Conservation (phyloP, 1,140 invertebrate species). For the Thaumetopoea pityocampa region DNA sequence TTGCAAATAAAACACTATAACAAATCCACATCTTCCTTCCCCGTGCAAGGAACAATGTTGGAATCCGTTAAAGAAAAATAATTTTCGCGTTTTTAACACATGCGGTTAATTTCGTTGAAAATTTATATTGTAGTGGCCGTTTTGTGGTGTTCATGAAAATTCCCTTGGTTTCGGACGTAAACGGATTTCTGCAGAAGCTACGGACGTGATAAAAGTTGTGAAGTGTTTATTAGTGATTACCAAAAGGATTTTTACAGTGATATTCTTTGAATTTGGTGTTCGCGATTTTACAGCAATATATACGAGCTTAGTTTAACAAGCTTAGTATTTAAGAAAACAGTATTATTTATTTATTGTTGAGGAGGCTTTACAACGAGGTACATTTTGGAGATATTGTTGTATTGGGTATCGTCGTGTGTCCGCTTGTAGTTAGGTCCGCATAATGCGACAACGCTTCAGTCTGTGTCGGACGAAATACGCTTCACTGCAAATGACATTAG, state of each 20-base stretch:
- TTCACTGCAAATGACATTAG: conserved; percentile 25
- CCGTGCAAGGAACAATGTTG: conserved; percentile 50
- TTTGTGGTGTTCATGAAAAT: conserved; percentile 26
- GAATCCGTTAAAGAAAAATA: conserved; percentile 25
- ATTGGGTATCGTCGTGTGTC: conserved; percentile 65
- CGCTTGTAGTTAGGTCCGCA: conserved; percentile 61
- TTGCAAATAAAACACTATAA: conserved; percentile 35
- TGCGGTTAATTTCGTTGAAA: conserved; percentile 59
- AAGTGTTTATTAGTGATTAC: conserved; percentile 13
- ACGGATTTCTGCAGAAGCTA: conserved; percentile 2
- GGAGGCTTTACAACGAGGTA: conserved; percentile 46
- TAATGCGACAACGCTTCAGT: conserved; percentile 46
- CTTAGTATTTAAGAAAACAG: conserved; percentile 43
- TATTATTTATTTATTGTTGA: conserved; percentile 39
- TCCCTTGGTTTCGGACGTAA: not conserved
- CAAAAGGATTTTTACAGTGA: no score
- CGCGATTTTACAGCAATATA: conserved; percentile 31
- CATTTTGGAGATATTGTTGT: conserved; percentile 51
- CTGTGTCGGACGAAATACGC: conserved; percentile 45
- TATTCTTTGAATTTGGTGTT: no score
- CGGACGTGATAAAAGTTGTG: conserved; percentile 19
- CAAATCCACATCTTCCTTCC: conserved; percentile 62
- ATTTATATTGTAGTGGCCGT: conserved; percentile 27
- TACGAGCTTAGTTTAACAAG: conserved; percentile 52
- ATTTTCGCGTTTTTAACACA: conserved; percentile 63